These are phyloP conservation scores for Cryptomyrus ogoouensis DNA, from an alignment of 2,113 vertebrate genomes.

Conservation along the genomic window DNA sequence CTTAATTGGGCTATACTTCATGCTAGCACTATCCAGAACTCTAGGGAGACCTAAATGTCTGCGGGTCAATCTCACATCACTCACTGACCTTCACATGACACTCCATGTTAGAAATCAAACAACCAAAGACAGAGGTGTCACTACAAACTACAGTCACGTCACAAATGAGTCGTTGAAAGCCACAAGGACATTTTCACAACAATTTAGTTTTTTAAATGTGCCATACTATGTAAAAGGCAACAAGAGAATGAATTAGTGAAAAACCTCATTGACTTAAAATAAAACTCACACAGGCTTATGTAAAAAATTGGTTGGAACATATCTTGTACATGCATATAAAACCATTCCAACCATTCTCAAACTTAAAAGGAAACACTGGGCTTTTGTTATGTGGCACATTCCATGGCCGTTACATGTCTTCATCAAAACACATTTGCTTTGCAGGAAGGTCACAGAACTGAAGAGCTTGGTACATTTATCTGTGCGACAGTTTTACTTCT, in stretches of 20 bases:
- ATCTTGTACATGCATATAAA: not conserved
- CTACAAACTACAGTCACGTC: not conserved
- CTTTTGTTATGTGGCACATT: not conserved
- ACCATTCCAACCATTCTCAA: not conserved
- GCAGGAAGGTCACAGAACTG: not conserved
- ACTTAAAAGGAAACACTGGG: not conserved
- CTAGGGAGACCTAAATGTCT: not conserved
- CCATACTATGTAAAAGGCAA: not conserved
- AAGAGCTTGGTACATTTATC: not conserved
- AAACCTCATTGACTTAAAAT: not conserved
- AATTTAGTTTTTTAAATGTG: not conserved
- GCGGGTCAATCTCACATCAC: not conserved
- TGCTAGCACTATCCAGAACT: not conserved
- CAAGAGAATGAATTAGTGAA: not conserved
- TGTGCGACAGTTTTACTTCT: not conserved
- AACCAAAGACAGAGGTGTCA: not conserved
- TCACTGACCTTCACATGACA: not conserved
- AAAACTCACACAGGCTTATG: not conserved
- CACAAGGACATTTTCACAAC: not conserved
- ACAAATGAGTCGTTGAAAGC: not conserved
- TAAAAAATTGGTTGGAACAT: not conserved
- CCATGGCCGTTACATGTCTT: not conserved
- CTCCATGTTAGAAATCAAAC: not conserved
- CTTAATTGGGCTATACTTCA: constrained; percentile 13
- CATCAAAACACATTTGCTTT: not conserved